Conservation (phyloP, 2,888 invertebrate species). For the Minunthozetes semirufus region DNA sequence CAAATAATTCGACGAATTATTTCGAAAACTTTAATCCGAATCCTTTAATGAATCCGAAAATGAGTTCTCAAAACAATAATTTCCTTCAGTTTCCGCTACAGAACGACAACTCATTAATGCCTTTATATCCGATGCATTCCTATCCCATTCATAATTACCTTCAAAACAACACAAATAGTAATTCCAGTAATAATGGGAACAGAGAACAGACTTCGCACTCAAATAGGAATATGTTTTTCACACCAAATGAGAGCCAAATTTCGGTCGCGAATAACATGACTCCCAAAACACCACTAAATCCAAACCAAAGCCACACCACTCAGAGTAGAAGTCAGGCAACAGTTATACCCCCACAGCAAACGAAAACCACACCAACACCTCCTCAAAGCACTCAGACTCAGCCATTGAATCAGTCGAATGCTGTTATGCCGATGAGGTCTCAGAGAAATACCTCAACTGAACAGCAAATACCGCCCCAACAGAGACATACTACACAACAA, state of each 20-base stretch:
- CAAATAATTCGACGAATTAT: constrained; percentile 13
- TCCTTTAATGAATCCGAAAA: not conserved
- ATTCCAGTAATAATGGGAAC: not conserved
- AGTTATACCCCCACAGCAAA: not conserved
- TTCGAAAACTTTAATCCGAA: constrained; percentile 8
- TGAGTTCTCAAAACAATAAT: constrained; percentile 19
- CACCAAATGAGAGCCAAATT: not conserved
- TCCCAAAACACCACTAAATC: not conserved
- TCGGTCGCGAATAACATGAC: not conserved
- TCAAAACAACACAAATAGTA: not conserved
- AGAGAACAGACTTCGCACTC: not conserved
- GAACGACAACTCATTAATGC: constrained; percentile 10
- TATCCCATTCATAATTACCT: not conserved
- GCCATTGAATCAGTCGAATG: not conserved
- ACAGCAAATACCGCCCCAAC: constrained; percentile 10
- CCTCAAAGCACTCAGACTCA: not conserved
- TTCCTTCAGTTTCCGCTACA: constrained; percentile 12
- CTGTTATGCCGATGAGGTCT: not conserved
- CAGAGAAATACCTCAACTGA: constrained; percentile 7
- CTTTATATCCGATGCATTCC: constrained; percentile 6
- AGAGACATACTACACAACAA: not conserved
- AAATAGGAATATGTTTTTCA: not conserved
- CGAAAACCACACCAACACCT: not conserved
- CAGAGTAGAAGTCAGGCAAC: not conserved
- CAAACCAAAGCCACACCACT: not conserved